phyloP scores from a whole-genome alignment of 2,113 vertebrate genomes.

The Tor tambroides region DNA sequence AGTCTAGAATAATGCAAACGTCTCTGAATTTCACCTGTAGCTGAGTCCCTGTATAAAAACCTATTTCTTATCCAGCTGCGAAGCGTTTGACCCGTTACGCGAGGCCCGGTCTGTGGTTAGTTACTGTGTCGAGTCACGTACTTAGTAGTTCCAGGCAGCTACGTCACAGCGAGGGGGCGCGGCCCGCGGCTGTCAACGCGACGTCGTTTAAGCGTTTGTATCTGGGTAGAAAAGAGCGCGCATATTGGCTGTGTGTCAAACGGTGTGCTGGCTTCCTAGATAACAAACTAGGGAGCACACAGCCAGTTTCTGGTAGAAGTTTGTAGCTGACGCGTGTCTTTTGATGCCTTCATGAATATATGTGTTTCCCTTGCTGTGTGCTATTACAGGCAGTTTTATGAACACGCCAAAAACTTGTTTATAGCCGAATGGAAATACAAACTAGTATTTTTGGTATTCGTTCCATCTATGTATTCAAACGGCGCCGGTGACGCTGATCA shows the following conservation, averaged over 20 bases:
- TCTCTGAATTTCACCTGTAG: not conserved
- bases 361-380: not conserved
- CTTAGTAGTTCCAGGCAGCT: not conserved
- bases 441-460: not conserved
- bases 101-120: constrained; percentile 34
- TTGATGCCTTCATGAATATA: not conserved
- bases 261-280: not conserved
- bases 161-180: constrained; percentile 1
- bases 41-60: not conserved
- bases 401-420: not conserved
- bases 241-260: not conserved
- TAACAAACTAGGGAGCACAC: not conserved
- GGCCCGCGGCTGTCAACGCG: not conserved
- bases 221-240: constrained; percentile 53
- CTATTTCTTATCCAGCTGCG: no score
- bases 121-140: constrained; percentile 56
- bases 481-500: not conserved
- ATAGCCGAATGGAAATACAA: not conserved
- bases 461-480: not conserved
- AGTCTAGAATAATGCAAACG: not conserved
- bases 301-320: not conserved
- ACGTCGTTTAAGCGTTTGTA: constrained; percentile 30
- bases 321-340: not conserved
- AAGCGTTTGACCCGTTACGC: not conserved
- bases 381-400: not conserved